Base-by-base conservation (phyloP, 2,797 vertebrate genomes). In the Glyptemys insculpta region DNA sequence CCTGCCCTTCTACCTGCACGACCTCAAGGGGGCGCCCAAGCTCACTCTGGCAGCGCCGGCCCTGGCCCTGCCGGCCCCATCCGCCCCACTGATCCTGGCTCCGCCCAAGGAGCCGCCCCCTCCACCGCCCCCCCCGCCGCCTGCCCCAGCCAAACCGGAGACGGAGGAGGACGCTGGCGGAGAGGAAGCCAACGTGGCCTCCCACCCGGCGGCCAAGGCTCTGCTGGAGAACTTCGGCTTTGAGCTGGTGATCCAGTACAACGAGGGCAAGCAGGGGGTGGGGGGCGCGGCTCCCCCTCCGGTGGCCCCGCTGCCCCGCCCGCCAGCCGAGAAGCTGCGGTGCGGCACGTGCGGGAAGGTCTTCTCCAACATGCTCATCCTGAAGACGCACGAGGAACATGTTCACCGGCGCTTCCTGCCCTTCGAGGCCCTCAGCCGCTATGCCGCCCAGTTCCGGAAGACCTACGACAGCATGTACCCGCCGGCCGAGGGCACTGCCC, bases 321-420 rank as follows among this genome's bases (percentile, higher is more conserved):
- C 96, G 1, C 97, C 98, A n/a, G 89, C 92, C 34, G 98, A 98
- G 57, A 98, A 98, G 92, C 93, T 98, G 87, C 97, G 97, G 62
- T 98, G 98, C 14, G 96, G 97, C 78, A 87, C 98, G 41, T 98
- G 98, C n/a, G 97, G 98, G 41, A 98, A 98, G 59, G 97, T 97
- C 91, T 98, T 98, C 95, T 98, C 98, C 85, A 98, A 98, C 27
- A 98, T 98, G 97, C 96, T 98, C 5, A 98, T 98, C 87, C 97
- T 98, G 79, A 98, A 98, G 93, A 98, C 97, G 3, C 98, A 98
- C 0, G 98, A 98, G 86, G 98, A 98, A 50, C 98, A 98, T 0
- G 97, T 98, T 27, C 98, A 98, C 89, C 97, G 97, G 56, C 97
- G 97, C 76, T 97, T 98, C 68, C 96, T 98, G 80, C 98, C 98